Conservation (phyloP, 2,113 vertebrate genomes). For the Eleginops maclovinus region DNA sequence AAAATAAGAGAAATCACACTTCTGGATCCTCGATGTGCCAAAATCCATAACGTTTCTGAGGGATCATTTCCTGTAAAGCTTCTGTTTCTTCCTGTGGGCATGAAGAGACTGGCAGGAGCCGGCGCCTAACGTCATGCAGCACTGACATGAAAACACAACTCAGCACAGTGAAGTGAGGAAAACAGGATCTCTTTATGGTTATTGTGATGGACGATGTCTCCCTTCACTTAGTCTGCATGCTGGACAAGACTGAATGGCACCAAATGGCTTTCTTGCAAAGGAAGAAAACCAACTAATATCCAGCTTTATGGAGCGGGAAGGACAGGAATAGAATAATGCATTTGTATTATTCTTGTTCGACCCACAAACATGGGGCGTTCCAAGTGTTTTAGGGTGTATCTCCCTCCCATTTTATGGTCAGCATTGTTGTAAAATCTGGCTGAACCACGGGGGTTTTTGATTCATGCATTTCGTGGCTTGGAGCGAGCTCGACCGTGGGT, state of each 20-base stretch:
- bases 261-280: not conserved
- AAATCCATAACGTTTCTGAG: conserved; percentile 25
- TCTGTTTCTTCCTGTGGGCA: conserved; percentile 47
- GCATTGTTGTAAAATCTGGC: conserved; percentile 41
- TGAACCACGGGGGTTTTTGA: conserved; percentile 27
- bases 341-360: conserved; percentile 8
- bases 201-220: conserved; percentile 15
- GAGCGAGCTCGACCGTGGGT: conserved; percentile 19
- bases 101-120: conserved; percentile 35
- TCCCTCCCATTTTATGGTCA: conserved; percentile 42
- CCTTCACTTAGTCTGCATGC: not conserved
- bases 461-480: conserved; percentile 43
- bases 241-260: not conserved
- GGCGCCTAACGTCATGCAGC: conserved; percentile 33
- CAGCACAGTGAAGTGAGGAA: conserved; percentile 18
- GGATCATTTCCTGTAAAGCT: conserved; percentile 34
- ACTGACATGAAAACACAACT: conserved; percentile 53
- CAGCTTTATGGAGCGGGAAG: not conserved
- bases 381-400: conserved; percentile 27
- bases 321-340: not conserved
- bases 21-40: not conserved
- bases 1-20: conserved; percentile 1
- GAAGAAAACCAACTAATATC: not conserved
- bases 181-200: conserved; percentile 17
- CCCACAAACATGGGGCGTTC: not conserved